A percentile compares a stretch with the other conserved stretches of the same genome.
phyloP scores from a whole-genome alignment of 1,140 invertebrate genomes.

The Trichogramma pretiosum region DNA sequence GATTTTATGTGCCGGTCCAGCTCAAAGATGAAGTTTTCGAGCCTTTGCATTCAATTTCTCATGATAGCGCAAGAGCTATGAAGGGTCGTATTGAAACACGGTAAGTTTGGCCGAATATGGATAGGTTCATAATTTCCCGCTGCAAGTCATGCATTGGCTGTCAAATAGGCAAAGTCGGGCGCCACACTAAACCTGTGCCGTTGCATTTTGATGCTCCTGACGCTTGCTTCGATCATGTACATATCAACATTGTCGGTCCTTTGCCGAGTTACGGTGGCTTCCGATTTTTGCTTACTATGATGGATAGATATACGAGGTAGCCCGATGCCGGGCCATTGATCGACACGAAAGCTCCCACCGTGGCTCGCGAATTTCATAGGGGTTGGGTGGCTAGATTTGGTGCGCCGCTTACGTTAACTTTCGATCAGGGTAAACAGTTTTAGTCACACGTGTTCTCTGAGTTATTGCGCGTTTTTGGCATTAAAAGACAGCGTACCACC shows the following conservation, averaged over 20 bases:
- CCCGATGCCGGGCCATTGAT: conserved; percentile 17
- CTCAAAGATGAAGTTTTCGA: not conserved
- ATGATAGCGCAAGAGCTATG: no score
- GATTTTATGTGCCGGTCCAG: not conserved
- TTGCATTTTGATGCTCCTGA: not conserved
- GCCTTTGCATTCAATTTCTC: not conserved
- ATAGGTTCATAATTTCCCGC: not conserved
- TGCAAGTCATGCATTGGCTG: not conserved
- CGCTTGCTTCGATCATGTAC: not conserved
- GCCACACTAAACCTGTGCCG: not conserved
- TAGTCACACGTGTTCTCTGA: conserved; percentile 14
- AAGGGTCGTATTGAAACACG: not conserved
- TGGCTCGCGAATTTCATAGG: conserved; percentile 22
- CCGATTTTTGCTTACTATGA: not conserved
- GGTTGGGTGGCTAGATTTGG: conserved; percentile 25
- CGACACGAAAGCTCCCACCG: conserved; percentile 21
- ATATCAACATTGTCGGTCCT: not conserved
- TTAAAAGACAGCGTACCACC: conserved; percentile 11
- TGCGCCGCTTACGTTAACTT: conserved; percentile 15
- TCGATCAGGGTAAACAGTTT: conserved; percentile 5
- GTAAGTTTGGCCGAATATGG: not conserved
- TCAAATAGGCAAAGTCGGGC: not conserved
- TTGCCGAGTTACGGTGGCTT: not conserved
- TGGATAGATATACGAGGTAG: no score
- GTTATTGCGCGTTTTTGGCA: conserved; percentile 6